Evolutionary conservation across 2,888 invertebrate genomes (phyloP), one percentile per base, ranked within the genome.

Genomic region (Agapostemon virescens): DNA sequence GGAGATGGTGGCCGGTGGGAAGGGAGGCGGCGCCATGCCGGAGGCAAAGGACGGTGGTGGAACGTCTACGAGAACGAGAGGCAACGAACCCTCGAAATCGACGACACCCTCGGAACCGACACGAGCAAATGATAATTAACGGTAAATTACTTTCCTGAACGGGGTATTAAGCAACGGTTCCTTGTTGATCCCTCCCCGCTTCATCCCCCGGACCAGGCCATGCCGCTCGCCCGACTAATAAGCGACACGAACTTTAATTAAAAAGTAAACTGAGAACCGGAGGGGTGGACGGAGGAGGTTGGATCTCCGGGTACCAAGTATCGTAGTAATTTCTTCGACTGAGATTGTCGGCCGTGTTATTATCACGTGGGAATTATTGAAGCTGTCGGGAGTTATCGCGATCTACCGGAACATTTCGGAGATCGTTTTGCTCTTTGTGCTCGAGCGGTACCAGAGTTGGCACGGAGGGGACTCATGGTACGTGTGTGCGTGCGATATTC

Each of bases 21-120:
- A 33, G 30, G 26, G 30, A 38, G 38, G 73, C 26, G 42, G 15
- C 23, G 11, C 15, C 17, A 40, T 23, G 23, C n/a, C 42, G 23
- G n/a, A 7, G 40, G 11, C 20, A 30, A 33, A 30, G 58, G 30
- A 23, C 13, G 52, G 23, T 26, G 55, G 26, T 17, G 26, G 55
- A 55, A 55, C 30, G 55, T 55, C 55, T 55, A 7, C 9, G 36
- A 49, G 26, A 23, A 68, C 36, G 38, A 68, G 61, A 64, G 52
- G 73, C 72, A 55, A 72, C 74, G 68, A 76, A 83, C 87, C 87
- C 87, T 87, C 86, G 74, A 81, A 85, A 85, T 80, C 72, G 70
- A 38, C 72, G 84, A 76, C 83, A 80, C 83, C 75, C 84, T 79
- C 81, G 64, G 72, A 84, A 61, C 78, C 67, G 74, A 74, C 71